These are phyloP conservation scores for Muscicapa adusta DNA, from an alignment of 2,113 vertebrate genomes.

Conservation along the genomic window DNA sequence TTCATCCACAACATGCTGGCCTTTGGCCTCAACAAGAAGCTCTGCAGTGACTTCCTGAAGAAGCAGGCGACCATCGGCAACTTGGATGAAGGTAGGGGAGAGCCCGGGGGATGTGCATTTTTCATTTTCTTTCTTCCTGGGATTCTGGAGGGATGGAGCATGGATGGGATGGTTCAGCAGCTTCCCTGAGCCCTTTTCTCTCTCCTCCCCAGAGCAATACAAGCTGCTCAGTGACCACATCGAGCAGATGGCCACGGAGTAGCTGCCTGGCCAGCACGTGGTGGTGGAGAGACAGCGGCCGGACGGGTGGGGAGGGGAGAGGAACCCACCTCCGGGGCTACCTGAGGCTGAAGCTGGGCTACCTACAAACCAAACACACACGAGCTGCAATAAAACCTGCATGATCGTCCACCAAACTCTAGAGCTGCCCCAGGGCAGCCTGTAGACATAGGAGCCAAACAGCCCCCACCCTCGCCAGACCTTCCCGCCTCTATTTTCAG, in stretches of 20 bases:
- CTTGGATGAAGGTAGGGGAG: constrained; percentile 84
- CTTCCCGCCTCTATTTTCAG: neutral
- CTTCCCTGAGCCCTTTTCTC: neutral
- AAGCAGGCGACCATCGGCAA: constrained; percentile 95
- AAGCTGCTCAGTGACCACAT: constrained; percentile 94
- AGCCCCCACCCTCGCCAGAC: neutral
- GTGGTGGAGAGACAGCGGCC: fast-evolving
- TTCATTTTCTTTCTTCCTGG: neutral
- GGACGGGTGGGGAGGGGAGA: neutral
- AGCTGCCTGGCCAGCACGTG: neutral
- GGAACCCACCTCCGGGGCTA: neutral
- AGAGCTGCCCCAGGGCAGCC: constrained; percentile 29
- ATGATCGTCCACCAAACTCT: constrained; percentile 47
- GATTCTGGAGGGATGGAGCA: neutral
- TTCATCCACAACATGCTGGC: constrained; percentile 98
- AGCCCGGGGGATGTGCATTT: fast-evolving
- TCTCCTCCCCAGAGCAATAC: constrained; percentile 83
- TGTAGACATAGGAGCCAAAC: constrained; percentile 28
- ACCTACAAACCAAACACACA: neutral
- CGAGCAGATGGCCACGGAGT: constrained; percentile 88
- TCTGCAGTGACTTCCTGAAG: constrained; percentile 94
- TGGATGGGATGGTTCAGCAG: fast-evolving
- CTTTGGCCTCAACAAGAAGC: constrained; percentile 90
- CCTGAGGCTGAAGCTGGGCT: constrained; percentile 4
- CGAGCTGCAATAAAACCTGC: constrained; percentile 63